A percentile compares a stretch with the other conserved stretches of the same genome.
Conservation (phyloP, 2,888 invertebrate species). For the Cheiracanthium punctorium region DNA sequence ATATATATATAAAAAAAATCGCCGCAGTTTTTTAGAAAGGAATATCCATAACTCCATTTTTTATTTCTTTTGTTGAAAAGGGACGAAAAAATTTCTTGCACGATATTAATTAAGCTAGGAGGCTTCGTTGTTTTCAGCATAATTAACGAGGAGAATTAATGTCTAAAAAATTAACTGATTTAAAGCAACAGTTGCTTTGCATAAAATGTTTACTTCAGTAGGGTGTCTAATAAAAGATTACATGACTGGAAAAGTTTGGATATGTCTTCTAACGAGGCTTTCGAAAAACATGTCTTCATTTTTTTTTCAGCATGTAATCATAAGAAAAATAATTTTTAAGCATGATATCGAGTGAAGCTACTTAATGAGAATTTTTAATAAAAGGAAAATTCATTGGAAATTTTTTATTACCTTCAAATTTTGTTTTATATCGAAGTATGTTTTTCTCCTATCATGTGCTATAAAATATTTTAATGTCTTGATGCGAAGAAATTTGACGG, state of each 20-base stretch:
- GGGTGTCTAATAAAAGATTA: neutral
- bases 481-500: too few relatives aligned
- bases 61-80: neutral
- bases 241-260: neutral
- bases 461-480: too few relatives aligned
- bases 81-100: neutral
- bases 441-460: too few relatives aligned
- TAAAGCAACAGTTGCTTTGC: neutral
- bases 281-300: neutral
- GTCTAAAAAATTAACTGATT: neutral
- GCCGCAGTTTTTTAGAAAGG: too few relatives aligned
- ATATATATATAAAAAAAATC: too few relatives aligned
- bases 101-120: neutral
- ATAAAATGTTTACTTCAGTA: neutral
- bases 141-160: conserved; percentile 7
- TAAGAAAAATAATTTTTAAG: neutral
- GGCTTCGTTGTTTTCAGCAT: neutral
- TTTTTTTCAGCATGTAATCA: neutral
- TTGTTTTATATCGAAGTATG: too few relatives aligned
- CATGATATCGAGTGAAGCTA: neutral
- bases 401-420: neutral
- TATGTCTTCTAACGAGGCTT: neutral
- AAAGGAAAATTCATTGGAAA: neutral
- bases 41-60: too few relatives aligned
- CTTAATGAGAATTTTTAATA: neutral